Base-by-base conservation (phyloP, 2,888 invertebrate genomes). In the Danaus chrysippus region DNA sequence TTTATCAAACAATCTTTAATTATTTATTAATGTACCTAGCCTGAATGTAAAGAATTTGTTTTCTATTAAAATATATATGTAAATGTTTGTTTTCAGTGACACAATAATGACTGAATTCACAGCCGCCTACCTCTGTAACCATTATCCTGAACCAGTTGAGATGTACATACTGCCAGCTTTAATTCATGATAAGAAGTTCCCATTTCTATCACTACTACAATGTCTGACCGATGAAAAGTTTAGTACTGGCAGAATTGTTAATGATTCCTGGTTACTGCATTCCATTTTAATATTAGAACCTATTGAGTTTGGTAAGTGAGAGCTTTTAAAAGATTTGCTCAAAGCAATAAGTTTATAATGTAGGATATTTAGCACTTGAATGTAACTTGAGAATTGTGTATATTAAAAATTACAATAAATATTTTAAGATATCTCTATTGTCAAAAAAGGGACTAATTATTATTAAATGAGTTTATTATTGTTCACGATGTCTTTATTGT, bases 121-220 rank as follows among this genome's bases (percentile, higher is more conserved):
- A 42, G 86, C 91, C 54, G 92, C 94, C 65, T 94, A 96, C 73
- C 85, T 96, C 12, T 93, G 93, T 65, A 92, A 93, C 57, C 91
- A 92, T 6, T 92, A 95, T 71, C 93, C 94, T 0, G 93, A 94
- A 68, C 92, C 95, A 1, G 91, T 96, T 12, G 94, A 94, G 69
- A 91, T 93, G 83, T 94, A 92, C 71, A 82, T 96, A 43, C 85
- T 97, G 69, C 96, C 96, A 12, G 93, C 94, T 9, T 79, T 97
- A 63, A 91, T 93, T 1, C 84, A 86, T 41, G 82, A 84, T 61
- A 13, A 76, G 0, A 83, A 83, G 62, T 92, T 93, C 73, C 93
- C 93, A 0, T 93, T 92, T 72, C 76, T 87, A 1, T 75, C 90
- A 34, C 76, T 93, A 0, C 70, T 93, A 54, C 80, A 82, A 44